These are phyloP conservation scores for Onychomys leucogaster DNA, from an alignment of 2,797 vertebrate genomes.

Conservation along the genomic window DNA sequence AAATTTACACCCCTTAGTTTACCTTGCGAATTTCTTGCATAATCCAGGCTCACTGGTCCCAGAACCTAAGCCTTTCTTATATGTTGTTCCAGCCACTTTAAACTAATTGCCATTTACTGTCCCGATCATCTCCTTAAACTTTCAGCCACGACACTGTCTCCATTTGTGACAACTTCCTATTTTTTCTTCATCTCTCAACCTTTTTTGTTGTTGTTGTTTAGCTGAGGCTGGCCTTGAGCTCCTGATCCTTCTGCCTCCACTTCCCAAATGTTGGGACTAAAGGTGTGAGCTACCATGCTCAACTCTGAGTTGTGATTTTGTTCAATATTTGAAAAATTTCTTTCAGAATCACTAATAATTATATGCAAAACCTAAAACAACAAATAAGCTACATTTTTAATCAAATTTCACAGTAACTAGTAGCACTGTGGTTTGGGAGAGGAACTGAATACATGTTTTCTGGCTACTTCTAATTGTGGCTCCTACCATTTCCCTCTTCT, in stretches of 20 bases:
- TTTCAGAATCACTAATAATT: conserved; percentile 61
- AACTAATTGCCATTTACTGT: conserved; percentile 35
- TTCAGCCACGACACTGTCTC: background rate
- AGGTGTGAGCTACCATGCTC: background rate
- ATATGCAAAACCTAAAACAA: conserved; percentile 22
- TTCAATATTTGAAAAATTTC: conserved; percentile 5
- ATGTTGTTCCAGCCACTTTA: conserved; percentile 22
- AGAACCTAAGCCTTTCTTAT: conserved; percentile 25
- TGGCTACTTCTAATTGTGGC: conserved; percentile 8
- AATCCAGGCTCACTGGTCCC: conserved; percentile 27
- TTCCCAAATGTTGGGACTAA: background rate
- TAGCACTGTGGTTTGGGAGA: conserved; percentile 44
- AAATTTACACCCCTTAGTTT: conserved; percentile 38
- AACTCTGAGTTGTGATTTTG: conserved; percentile 12
- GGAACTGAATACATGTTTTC: conserved; percentile 1
- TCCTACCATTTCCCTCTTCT: conserved; percentile 1
- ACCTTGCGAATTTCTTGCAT: conserved; percentile 14
- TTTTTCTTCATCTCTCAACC: conserved; percentile 31
- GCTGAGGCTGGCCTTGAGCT: background rate
- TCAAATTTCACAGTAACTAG: conserved; percentile 34
- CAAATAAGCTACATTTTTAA: conserved; percentile 44
- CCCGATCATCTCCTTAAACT: background rate
- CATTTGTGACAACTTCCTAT: conserved; percentile 21
- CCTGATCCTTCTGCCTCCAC: background rate
- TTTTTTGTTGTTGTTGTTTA: background rate